Evolutionary conservation across 2,797 vertebrate species (phyloP).

Genomic region (Rousettus madagascariensis): DNA sequence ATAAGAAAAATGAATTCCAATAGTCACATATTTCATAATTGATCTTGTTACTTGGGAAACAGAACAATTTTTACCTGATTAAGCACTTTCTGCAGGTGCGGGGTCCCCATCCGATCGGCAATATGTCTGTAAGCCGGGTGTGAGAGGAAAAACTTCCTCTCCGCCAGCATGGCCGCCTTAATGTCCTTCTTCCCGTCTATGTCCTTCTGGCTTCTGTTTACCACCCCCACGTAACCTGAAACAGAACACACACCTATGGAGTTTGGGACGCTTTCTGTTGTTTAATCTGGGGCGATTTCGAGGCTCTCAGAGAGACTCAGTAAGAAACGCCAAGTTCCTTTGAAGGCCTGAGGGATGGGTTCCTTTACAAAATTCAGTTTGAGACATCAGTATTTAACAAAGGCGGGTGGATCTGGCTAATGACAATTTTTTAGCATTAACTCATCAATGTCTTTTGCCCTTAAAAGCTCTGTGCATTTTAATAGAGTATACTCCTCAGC

Average conservation of each 20-base stretch:
- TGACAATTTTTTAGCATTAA: background rate
- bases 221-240: conserved; percentile 91
- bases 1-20: background rate
- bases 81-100: conserved; percentile 88
- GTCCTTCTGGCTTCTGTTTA: conserved; percentile 93
- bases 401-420: background rate
- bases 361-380: background rate
- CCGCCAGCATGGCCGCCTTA: conserved; percentile 87
- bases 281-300: background rate
- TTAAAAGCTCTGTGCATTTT: conserved; percentile 15
- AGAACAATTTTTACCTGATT: conserved; percentile 88
- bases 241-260: conserved; percentile 27
- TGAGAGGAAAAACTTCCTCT: conserved; percentile 89
- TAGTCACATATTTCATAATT: background rate
- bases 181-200: conserved; percentile 92
- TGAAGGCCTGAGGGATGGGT: background rate
- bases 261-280: background rate
- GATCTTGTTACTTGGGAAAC: background rate
- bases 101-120: conserved; percentile 89
- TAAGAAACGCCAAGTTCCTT: background rate
- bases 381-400: background rate
- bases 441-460: background rate
- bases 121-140: conserved; percentile 91
- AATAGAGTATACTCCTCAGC: background rate
- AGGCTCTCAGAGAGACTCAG: background rate